These are phyloP conservation scores for Lycophotia porphyrea DNA, from an alignment of 2,888 invertebrate genomes.

Conservation along the genomic window DNA sequence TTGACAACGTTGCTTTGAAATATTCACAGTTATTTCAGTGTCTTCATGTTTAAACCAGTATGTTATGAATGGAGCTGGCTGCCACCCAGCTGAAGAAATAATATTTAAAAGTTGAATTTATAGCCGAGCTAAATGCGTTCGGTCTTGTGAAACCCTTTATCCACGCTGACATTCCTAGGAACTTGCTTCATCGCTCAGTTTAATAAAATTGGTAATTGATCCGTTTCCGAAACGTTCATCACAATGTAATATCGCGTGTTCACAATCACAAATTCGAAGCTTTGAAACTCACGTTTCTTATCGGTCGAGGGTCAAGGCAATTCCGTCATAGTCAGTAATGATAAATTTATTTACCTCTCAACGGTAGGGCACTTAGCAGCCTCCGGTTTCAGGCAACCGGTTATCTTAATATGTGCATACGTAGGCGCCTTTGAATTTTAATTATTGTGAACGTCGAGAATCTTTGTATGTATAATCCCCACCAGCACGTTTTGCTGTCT, in stretches of 20 bases:
- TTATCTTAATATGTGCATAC: constrained; percentile 51
- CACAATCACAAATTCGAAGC: constrained; percentile 12
- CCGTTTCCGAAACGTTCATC: constrained; percentile 8
- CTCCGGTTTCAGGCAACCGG: constrained; percentile 52
- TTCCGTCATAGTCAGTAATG: constrained; percentile 23
- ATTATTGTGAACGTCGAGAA: constrained; percentile 32
- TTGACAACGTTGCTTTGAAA: constrained; percentile 16
- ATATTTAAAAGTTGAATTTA: neutral
- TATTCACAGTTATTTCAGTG: constrained; percentile 10
- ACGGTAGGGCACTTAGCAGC: constrained; percentile 1
- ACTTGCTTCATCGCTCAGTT: neutral
- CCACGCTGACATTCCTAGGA: neutral
- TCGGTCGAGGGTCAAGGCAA: constrained; percentile 61
- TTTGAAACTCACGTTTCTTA: constrained; percentile 32
- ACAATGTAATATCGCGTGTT: constrained; percentile 15
- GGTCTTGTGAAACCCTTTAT: constrained; percentile 8
- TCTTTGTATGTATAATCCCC: constrained; percentile 35
- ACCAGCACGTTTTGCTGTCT: constrained; percentile 30
- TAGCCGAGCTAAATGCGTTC: neutral
- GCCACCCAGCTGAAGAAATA: constrained; percentile 7
- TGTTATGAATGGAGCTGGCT: constrained; percentile 12
- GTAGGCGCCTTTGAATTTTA: constrained; percentile 56
- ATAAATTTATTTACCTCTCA: constrained; percentile 33
- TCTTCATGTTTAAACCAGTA: neutral
- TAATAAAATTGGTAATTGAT: neutral